These are phyloP conservation scores for Sitobion miscanthi DNA, from an alignment of 1,140 invertebrate genomes.

Conservation along the genomic window DNA sequence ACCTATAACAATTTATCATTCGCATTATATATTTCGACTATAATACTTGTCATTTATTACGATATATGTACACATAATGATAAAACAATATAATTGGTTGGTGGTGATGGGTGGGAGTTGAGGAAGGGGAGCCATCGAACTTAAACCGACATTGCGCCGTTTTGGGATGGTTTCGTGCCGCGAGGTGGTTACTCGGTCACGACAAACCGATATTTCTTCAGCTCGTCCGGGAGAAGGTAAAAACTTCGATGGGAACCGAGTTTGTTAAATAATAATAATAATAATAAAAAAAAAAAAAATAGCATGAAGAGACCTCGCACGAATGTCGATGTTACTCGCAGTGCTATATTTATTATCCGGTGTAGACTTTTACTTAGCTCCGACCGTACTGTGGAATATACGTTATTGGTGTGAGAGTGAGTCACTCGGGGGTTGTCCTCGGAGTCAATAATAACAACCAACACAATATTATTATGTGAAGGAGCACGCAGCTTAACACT, in stretches of 20 bases:
- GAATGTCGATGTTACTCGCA: constrained; percentile 20
- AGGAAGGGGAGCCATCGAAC: background rate
- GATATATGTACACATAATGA: background rate
- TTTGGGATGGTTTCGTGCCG: constrained; percentile 48
- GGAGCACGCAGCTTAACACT: background rate
- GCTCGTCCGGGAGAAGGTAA: constrained; percentile 46
- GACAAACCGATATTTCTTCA: constrained; percentile 52
- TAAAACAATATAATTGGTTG: background rate
- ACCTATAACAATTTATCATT: constrained; percentile 13
- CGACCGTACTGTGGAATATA: background rate
- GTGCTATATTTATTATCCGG: constrained; percentile 37
- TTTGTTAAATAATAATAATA: constrained; percentile 40
- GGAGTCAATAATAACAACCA: background rate
- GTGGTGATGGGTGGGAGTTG: background rate
- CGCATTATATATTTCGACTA: background rate
- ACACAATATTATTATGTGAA: constrained; percentile 1
- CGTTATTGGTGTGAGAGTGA: background rate
- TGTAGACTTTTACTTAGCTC: constrained; percentile 43
- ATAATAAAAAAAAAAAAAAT: background rate
- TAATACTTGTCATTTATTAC: background rate
- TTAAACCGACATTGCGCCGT: constrained; percentile 42
- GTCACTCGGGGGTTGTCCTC: constrained; percentile 24
- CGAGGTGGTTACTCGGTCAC: constrained; percentile 38
- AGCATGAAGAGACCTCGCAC: constrained; percentile 42
- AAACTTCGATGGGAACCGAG: constrained; percentile 50